Percentiles rank a stretch among this genome's conserved stretches.
phyloP scores from a whole-genome alignment of 2,888 invertebrate species.

The Volucella inflata region DNA sequence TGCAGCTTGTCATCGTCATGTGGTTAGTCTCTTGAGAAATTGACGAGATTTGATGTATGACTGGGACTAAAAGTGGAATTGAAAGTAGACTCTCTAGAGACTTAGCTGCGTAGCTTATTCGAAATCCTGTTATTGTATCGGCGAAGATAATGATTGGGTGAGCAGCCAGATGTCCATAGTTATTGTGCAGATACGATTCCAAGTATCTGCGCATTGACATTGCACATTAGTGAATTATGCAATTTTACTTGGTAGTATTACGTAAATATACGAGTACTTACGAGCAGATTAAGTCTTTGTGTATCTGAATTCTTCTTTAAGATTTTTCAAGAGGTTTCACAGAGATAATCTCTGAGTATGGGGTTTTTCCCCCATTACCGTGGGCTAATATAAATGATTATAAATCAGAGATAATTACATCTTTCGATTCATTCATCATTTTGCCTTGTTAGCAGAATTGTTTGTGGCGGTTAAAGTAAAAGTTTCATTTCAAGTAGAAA shows the following conservation, averaged over 20 bases:
- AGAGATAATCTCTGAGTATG: too few relatives aligned
- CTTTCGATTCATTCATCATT: conserved; percentile 14
- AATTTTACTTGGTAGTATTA: conserved; percentile 42
- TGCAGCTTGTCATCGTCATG: conserved; percentile 43
- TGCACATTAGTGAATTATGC: conserved; percentile 61
- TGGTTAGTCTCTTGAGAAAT: conserved; percentile 56
- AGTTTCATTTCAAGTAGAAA: background rate
- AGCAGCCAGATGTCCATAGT: conserved; percentile 41
- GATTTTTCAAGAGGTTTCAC: background rate
- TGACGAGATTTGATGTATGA: conserved; percentile 19
- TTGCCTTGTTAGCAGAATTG: background rate
- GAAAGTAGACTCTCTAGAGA: background rate
- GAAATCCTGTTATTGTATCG: conserved; percentile 15
- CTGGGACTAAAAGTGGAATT: too few relatives aligned
- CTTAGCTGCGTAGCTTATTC: background rate
- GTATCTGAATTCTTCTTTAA: conserved; percentile 33
- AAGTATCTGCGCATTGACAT: conserved; percentile 73
- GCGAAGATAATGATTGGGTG: conserved; percentile 29
- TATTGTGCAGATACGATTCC: conserved; percentile 16
- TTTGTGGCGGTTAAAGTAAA: background rate
- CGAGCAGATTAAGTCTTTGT: conserved; percentile 1
- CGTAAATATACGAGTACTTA: conserved; percentile 40
- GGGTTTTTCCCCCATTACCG: conserved; percentile 32
- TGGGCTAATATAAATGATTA: background rate
- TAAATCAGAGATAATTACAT: background rate